phyloP scores from a whole-genome alignment of 2,797 vertebrate species.

The Sus cebifrons region DNA sequence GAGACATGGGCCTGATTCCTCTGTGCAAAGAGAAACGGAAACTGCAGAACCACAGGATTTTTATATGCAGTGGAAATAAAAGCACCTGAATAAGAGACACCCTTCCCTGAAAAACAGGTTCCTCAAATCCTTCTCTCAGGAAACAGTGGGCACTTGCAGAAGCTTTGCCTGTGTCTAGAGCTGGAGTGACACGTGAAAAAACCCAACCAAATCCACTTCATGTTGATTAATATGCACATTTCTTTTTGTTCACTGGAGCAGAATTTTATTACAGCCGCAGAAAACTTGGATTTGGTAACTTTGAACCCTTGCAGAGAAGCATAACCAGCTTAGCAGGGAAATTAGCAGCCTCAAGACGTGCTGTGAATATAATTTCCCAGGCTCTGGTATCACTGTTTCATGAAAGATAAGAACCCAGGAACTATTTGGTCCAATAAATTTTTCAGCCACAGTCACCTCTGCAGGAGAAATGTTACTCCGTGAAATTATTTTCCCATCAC shows the following conservation, averaged over 20 bases:
- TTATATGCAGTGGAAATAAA: neutral
- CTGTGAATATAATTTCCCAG: slow-evolving; percentile 53
- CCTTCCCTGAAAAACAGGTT: neutral
- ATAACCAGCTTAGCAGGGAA: slow-evolving; percentile 67
- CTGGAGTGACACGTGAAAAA: slow-evolving; percentile 67
- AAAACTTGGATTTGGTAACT: slow-evolving; percentile 77
- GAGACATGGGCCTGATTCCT: neutral
- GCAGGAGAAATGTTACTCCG: neutral
- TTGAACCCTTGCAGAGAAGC: slow-evolving; percentile 75
- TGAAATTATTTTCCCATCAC: slow-evolving; percentile 8
- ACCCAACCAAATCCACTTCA: slow-evolving; percentile 62
- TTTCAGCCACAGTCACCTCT: slow-evolving; percentile 3
- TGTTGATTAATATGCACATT: slow-evolving; percentile 66
- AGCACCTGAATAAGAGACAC: neutral
- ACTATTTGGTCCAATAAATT: slow-evolving; percentile 17
- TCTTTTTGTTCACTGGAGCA: slow-evolving; percentile 71
- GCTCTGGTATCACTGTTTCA: slow-evolving; percentile 18
- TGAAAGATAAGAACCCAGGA: slow-evolving; percentile 42
- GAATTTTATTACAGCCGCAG: slow-evolving; percentile 73
- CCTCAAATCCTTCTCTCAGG: neutral
- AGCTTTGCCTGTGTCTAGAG: slow-evolving; percentile 18
- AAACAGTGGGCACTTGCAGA: neutral
- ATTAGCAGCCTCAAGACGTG: neutral
- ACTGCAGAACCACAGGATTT: neutral
- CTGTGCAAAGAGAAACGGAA: slow-evolving; percentile 18